Percentiles rank a stretch among this genome's conserved stretches.
These are phyloP conservation scores for Rhinolophus sinicus DNA, from an alignment of 2,113 vertebrate species.

Conservation along the genomic window DNA sequence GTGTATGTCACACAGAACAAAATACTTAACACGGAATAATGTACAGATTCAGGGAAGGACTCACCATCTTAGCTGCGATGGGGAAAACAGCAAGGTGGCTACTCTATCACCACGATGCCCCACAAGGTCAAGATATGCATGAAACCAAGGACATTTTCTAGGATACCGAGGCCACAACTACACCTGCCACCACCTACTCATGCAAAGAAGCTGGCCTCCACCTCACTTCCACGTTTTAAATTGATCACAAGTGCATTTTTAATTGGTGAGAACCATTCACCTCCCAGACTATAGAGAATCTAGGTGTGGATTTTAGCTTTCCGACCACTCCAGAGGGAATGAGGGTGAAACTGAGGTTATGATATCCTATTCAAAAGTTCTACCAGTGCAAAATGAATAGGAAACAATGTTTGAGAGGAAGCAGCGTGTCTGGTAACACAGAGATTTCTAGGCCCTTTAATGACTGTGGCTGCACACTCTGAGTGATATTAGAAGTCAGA, in stretches of 20 bases:
- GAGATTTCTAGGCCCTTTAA: not conserved
- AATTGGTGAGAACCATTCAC: not conserved
- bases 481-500: not conserved
- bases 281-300: not conserved
- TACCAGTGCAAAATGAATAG: not conserved
- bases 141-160: not conserved
- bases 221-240: not conserved
- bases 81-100: not conserved
- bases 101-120: not conserved
- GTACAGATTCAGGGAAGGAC: not conserved
- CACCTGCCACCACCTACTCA: not conserved
- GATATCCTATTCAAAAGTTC: not conserved
- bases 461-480: not conserved
- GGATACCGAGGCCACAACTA: not conserved
- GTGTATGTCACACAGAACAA: not conserved
- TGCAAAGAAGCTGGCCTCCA: not conserved
- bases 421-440: rapidly evolving
- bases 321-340: not conserved
- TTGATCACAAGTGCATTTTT: not conserved
- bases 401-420: not conserved
- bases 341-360: not conserved
- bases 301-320: not conserved
- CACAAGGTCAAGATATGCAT: too few species aligned
- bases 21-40: not conserved
- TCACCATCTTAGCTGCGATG: not conserved